Base-by-base conservation (phyloP, 2,797 vertebrate species). In the Microctenopoma lineatum region DNA sequence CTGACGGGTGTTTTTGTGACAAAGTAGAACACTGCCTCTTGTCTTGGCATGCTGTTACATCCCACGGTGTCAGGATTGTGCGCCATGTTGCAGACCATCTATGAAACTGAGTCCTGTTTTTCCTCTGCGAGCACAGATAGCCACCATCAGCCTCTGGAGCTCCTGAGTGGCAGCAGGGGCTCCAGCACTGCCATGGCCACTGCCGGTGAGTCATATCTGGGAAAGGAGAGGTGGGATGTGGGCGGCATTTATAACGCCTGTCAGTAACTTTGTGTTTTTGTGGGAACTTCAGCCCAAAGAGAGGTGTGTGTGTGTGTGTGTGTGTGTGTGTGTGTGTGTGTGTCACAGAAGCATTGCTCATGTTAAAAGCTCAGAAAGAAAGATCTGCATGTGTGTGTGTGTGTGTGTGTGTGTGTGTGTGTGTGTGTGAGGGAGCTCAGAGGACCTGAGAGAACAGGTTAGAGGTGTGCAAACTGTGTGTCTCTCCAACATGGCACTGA, bases 1-100 rank as follows among this genome's bases (percentile, higher is more conserved):
- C 65, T 80, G 78, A 85, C 50, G 34, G 48, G 34, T 47, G 48
- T 61, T 51, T 63, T 59, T 5, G 38, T 59, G 57, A 70, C 53
- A 14, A 59, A 79, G 32, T 32, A 54, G 69, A 73, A 58, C 42
- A 10, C 68, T 62, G 59, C 63, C 70, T 81, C 82, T 81, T 50
- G 87, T 85, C 86, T 73, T 93, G 96, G 96, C 94, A 97, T 96
- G 96, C 95, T 96, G 92, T 94, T 97, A 85, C 93, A 95, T 90
- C 95, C 96, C 84, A 94, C 94, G 4, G 94, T 95, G 74, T 95
- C 94, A 91, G 95, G 95, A 91, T 94, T 96, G 83, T 94, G 94
- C 91, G 93, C 94, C 87, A 96, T 97, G 96, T 94, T 97, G 92
- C 96, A 97, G 93, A 97, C 96, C 82, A 97, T 96, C 93, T 96